phyloP scores from a whole-genome alignment of 1,140 invertebrate species.

The Eufriesea mexicana region DNA sequence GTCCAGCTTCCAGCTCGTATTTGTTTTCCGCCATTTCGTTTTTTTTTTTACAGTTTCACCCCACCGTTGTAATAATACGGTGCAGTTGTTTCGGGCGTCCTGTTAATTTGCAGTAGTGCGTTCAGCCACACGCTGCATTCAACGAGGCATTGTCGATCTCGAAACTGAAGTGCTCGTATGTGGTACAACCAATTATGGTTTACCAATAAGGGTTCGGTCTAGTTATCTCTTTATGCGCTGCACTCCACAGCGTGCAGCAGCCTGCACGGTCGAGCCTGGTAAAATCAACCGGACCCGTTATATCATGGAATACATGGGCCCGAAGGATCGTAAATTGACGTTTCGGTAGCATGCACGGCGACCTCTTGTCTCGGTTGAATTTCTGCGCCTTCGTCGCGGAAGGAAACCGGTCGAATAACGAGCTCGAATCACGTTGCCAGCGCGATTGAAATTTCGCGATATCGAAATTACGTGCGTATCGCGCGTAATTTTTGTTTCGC shows the following conservation, averaged over 20 bases:
- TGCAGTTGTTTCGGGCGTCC: slow-evolving; percentile 23
- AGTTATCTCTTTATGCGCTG: slow-evolving; percentile 55
- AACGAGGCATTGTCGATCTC: slow-evolving; percentile 54
- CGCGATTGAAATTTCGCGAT: background rate
- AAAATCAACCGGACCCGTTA: slow-evolving; percentile 37
- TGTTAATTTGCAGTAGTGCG: slow-evolving; percentile 39
- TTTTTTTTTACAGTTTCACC: background rate
- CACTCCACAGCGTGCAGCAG: background rate
- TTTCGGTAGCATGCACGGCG: background rate
- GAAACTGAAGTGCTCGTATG: slow-evolving; percentile 45
- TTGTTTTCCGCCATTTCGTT: background rate
- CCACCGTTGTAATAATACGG: background rate
- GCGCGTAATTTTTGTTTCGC: no score
- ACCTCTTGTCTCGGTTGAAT: background rate
- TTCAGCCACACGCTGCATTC: slow-evolving; percentile 47
- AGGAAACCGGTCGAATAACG: background rate
- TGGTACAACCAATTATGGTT: slow-evolving; percentile 54
- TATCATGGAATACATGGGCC: background rate
- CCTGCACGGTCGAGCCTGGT: background rate
- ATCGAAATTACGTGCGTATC: no score
- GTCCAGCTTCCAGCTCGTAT: background rate
- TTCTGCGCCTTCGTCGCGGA: no score
- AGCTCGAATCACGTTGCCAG: no score
- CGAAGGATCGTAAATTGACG: slow-evolving; percentile 13
- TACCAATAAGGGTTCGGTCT: slow-evolving; percentile 60